A percentile compares a stretch with the other conserved stretches of the same genome.
Evolutionary conservation across 2,888 invertebrate species (phyloP).

Genomic region (Catotricha subobsoleta): DNA sequence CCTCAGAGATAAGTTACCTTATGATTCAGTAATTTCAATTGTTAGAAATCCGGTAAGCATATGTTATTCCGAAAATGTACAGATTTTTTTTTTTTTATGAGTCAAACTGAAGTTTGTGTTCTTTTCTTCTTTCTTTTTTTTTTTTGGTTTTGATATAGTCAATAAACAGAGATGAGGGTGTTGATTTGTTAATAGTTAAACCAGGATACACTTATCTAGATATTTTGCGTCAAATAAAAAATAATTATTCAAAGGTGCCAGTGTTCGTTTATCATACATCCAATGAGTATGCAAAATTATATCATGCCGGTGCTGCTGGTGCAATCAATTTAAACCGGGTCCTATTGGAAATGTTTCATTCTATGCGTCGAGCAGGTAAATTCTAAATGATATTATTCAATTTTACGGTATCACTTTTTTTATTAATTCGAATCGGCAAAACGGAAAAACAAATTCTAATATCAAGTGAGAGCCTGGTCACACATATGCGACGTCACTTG

Average conservation of each 20-base stretch:
- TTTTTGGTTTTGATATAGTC: too few relatives aligned
- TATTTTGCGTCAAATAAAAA: constrained; percentile 67
- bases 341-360: constrained; percentile 63
- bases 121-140: too few relatives aligned
- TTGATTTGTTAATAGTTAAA: constrained; percentile 95
- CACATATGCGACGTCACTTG: too few relatives aligned
- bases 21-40: constrained; percentile 70
- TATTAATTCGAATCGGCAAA: too few relatives aligned
- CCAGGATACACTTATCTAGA: constrained; percentile 88
- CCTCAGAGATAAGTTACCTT: constrained; percentile 82
- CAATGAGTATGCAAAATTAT: constrained; percentile 90
- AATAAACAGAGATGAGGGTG: constrained; percentile 82
- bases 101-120: too few relatives aligned
- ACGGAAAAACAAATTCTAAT: too few relatives aligned
- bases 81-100: constrained; percentile 1
- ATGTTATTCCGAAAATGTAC: constrained; percentile 5
- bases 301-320: constrained; percentile 53
- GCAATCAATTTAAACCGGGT: constrained; percentile 55
- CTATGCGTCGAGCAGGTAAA: constrained; percentile 78
- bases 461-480: too few relatives aligned
- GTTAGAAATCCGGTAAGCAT: constrained; percentile 52
- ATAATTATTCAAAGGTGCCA: constrained; percentile 69
- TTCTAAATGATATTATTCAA: too few relatives aligned
- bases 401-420: too few relatives aligned
- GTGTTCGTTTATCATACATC: constrained; percentile 94